Evolutionary conservation across 2,888 invertebrate species (phyloP).

Genomic region (Palloptera scutellata): DNA sequence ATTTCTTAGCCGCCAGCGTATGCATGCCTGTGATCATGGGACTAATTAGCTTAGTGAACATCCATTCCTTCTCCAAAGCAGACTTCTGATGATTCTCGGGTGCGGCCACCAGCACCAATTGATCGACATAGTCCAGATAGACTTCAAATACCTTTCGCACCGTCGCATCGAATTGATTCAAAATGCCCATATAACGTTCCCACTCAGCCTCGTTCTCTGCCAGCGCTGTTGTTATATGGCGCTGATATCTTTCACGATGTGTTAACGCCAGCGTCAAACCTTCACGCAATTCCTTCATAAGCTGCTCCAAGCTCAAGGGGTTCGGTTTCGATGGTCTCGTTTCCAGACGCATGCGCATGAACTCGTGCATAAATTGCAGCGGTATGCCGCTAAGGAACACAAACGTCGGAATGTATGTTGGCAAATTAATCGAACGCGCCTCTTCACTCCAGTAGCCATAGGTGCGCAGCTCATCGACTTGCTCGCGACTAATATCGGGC

Average conservation of each 20-base stretch:
- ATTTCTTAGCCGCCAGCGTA: conserved; percentile 76
- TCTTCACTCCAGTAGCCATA: conserved; percentile 83
- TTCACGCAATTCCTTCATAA: conserved; percentile 90
- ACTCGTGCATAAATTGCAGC: conserved; percentile 92
- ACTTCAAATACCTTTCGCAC: conserved; percentile 79
- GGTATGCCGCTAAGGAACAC: conserved; percentile 86
- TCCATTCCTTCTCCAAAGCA: conserved; percentile 87
- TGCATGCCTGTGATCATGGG: conserved; percentile 80
- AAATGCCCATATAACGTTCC: conserved; percentile 68
- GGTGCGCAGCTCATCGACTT: conserved; percentile 60
- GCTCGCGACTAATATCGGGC: conserved; percentile 59
- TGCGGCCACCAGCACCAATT: conserved; percentile 74
- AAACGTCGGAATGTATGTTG: conserved; percentile 85
- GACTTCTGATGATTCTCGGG: conserved; percentile 70
- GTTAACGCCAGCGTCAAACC: conserved; percentile 84
- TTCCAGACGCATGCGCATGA: conserved; percentile 84
- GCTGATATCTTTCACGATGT: conserved; percentile 79
- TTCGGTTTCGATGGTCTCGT: conserved; percentile 84
- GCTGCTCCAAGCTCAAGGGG: conserved; percentile 83
- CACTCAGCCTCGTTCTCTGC: conserved; percentile 65
- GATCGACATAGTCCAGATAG: conserved; percentile 86
- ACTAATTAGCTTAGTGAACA: conserved; percentile 81
- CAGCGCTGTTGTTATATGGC: conserved; percentile 71
- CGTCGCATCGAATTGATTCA: conserved; percentile 79
- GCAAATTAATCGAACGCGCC: conserved; percentile 78